Conservation (phyloP, 2,888 invertebrate species). For the Andrena hattorfiana region DNA sequence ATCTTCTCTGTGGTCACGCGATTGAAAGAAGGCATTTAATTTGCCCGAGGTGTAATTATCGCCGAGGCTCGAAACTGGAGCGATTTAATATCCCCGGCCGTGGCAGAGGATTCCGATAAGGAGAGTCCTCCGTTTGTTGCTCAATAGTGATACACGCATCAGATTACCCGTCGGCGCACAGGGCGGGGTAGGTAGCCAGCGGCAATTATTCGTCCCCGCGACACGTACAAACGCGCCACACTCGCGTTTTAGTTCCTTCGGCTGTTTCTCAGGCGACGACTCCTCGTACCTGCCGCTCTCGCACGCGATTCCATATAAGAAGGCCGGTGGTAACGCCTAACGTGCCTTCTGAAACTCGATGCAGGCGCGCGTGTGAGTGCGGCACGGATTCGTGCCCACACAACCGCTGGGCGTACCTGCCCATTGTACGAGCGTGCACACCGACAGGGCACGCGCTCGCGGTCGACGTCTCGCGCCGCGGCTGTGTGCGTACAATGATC, state of each 20-base stretch:
- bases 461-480: constrained; percentile 11
- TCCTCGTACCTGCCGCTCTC: constrained; percentile 48
- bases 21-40: constrained; percentile 41
- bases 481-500: constrained; percentile 53
- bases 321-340: constrained; percentile 68
- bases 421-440: constrained; percentile 14
- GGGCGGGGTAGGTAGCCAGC: constrained; percentile 8
- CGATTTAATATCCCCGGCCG: constrained; percentile 27
- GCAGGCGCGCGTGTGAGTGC: constrained; percentile 40
- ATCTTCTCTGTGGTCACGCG: constrained; percentile 33
- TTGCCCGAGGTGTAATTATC: constrained; percentile 40
- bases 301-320: constrained; percentile 75
- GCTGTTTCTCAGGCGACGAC: constrained; percentile 59
- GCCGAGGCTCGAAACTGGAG: constrained; percentile 34
- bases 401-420: background rate
- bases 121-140: constrained; percentile 38
- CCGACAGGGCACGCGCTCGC: constrained; percentile 24
- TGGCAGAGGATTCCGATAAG: constrained; percentile 14
- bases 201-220: constrained; percentile 58
- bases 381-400: constrained; percentile 62
- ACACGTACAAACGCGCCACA: constrained; percentile 58
- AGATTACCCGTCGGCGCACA: constrained; percentile 40
- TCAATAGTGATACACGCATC: constrained; percentile 51
- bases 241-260: constrained; percentile 53
- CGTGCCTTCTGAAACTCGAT: constrained; percentile 74